Evolutionary conservation across 2,888 invertebrate genomes (phyloP).

Genomic region (Drosophila silvestris): DNA sequence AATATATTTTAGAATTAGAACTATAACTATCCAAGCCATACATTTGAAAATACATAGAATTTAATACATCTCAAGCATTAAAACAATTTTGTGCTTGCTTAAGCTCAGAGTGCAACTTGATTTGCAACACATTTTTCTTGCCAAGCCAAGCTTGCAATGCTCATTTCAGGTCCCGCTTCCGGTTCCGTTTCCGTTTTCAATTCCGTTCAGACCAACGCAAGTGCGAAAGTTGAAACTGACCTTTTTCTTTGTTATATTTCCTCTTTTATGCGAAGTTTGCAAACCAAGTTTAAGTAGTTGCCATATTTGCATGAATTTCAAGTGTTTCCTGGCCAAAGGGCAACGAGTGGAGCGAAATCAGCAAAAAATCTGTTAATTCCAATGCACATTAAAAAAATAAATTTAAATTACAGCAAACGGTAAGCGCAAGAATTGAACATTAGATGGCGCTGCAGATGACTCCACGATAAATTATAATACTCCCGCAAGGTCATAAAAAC

Average conservation of each 20-base stretch:
- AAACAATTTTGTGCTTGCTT: not conserved
- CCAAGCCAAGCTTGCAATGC: not conserved
- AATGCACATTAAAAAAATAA: not conserved
- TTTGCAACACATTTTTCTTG: not conserved
- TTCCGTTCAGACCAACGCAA: not conserved
- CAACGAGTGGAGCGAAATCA: accelerated
- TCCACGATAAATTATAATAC: not conserved
- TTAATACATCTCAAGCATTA: not conserved
- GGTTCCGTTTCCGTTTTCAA: not conserved
- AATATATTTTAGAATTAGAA: not conserved
- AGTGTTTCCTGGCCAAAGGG: not conserved
- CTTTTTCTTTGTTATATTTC: not conserved
- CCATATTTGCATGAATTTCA: not conserved
- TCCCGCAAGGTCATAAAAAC: not conserved
- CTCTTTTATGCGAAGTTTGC: not conserved
- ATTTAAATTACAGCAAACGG: not conserved
- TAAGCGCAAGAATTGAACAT: accelerated
- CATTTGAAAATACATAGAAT: not conserved
- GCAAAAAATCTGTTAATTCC: not conserved
- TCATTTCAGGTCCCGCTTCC: not conserved
- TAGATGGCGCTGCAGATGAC: conserved; percentile 17
- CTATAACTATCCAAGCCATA: not conserved
- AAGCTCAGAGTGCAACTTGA: not conserved
- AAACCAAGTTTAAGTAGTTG: conserved; percentile 30
- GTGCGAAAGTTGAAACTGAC: not conserved